Percentiles rank a stretch among this genome's conserved stretches.
phyloP scores from a whole-genome alignment of 2,888 invertebrate genomes.

The Drosophila lacicola region DNA sequence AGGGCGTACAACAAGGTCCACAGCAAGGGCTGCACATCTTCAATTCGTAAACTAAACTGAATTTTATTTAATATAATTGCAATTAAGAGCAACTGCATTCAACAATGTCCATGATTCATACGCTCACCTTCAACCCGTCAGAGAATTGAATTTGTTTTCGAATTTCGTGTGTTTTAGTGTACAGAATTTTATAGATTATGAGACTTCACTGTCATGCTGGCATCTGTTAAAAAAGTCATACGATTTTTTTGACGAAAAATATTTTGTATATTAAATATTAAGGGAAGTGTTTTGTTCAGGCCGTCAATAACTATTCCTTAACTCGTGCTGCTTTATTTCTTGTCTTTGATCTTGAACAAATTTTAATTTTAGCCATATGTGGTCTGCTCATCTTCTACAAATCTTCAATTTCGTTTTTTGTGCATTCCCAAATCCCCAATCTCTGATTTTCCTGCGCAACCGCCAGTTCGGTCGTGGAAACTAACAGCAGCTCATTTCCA shows the following conservation, averaged over 20 bases:
- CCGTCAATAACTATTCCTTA: neutral
- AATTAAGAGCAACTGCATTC: neutral
- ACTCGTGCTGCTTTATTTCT: neutral
- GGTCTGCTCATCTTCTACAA: neutral
- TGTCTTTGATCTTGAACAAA: neutral
- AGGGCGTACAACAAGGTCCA: slow-evolving; percentile 24
- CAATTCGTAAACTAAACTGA: slow-evolving; percentile 27
- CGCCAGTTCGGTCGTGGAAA: slow-evolving; percentile 6
- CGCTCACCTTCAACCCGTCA: slow-evolving; percentile 62
- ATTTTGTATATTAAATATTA: neutral
- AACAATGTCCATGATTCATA: neutral
- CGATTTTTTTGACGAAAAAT: neutral
- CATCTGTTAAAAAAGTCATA: slow-evolving; percentile 1
- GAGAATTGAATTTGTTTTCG: slow-evolving; percentile 55
- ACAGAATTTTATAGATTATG: neutral
- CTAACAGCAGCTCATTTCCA: slow-evolving; percentile 39
- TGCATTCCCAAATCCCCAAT: slow-evolving; percentile 10
- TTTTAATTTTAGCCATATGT: no score
- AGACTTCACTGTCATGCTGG: slow-evolving; percentile 8
- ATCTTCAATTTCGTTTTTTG: neutral
- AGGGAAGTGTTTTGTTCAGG: no score
- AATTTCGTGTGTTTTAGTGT: slow-evolving; percentile 28
- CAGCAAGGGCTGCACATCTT: slow-evolving; percentile 65
- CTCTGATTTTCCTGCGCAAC: slow-evolving; percentile 3
- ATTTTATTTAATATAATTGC: neutral